Evolutionary conservation across 2,888 invertebrate genomes (phyloP).

Genomic region (Zaprionus lineosus): DNA sequence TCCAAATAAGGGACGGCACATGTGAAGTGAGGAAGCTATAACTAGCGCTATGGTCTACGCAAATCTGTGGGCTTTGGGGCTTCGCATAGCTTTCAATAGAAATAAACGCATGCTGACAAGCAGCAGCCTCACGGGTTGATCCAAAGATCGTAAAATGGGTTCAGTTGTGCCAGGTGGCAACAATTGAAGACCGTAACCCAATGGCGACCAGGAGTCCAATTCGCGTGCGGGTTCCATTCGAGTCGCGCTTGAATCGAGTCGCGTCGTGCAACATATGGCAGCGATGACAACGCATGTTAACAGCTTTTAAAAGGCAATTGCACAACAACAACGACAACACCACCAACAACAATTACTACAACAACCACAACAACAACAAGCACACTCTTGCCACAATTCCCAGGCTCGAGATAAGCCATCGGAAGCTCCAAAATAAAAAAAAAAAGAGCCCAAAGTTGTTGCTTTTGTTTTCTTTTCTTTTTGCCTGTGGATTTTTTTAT

Average conservation of each 20-base stretch:
- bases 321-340: conserved; percentile 55
- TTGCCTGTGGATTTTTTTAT: not conserved
- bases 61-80: conserved; percentile 80
- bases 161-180: conserved; percentile 70
- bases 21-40: conserved; percentile 82
- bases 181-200: conserved; percentile 33
- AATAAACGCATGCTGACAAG: conserved; percentile 71
- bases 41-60: conserved; percentile 80
- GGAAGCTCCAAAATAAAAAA: conserved; percentile 52
- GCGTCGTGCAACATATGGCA: conserved; percentile 74
- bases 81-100: conserved; percentile 71
- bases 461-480: conserved; percentile 7
- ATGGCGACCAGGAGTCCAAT: conserved; percentile 60
- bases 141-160: conserved; percentile 65
- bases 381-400: conserved; percentile 49
- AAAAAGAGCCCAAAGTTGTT: conserved; percentile 10
- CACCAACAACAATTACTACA: conserved; percentile 24
- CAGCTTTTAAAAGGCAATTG: conserved; percentile 74
- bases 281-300: conserved; percentile 76
- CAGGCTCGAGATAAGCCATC: conserved; percentile 60
- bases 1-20: conserved; percentile 83
- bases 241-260: conserved; percentile 10
- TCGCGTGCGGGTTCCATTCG: conserved; percentile 16
- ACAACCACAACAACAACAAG: not conserved
- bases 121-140: conserved; percentile 54